Conservation (phyloP, 1,140 invertebrate genomes). For the Gonioctena quinquepunctata region DNA sequence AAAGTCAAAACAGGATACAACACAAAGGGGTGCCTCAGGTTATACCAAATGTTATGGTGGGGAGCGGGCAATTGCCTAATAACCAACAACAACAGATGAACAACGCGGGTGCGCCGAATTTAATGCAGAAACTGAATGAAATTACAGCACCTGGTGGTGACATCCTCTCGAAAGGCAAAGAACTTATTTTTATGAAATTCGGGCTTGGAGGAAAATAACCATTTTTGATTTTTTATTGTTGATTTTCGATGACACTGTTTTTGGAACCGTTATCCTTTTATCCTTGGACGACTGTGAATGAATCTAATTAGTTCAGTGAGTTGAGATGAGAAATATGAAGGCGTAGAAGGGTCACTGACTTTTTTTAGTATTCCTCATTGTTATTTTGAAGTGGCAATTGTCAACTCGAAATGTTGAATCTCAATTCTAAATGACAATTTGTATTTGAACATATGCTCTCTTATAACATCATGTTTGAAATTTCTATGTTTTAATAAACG, state of each 20-base stretch:
- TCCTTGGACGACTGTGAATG: too few species aligned
- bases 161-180: constrained; percentile 86
- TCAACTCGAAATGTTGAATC: too few species aligned
- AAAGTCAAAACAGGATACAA: constrained; percentile 40
- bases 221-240: constrained; percentile 27
- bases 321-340: too few species aligned
- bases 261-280: constrained; percentile 42
- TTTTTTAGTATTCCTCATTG: too few species aligned
- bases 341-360: too few species aligned
- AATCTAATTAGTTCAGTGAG: too few species aligned
- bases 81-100: constrained; percentile 55
- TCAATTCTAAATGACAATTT: too few species aligned
- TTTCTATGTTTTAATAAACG: too few species aligned
- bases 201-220: constrained; percentile 78
- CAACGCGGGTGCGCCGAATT: constrained; percentile 63
- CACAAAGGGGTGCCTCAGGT: constrained; percentile 64
- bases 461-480: too few species aligned
- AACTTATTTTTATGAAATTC: constrained; percentile 90
- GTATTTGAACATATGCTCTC: too few species aligned
- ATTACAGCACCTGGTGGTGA: constrained; percentile 81
- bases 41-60: constrained; percentile 60
- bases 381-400: too few species aligned
- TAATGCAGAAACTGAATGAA: constrained; percentile 82
- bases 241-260: constrained; percentile 34
- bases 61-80: constrained; percentile 49